Conservation (phyloP, 2,888 invertebrate species). For the Metalampra italica region DNA sequence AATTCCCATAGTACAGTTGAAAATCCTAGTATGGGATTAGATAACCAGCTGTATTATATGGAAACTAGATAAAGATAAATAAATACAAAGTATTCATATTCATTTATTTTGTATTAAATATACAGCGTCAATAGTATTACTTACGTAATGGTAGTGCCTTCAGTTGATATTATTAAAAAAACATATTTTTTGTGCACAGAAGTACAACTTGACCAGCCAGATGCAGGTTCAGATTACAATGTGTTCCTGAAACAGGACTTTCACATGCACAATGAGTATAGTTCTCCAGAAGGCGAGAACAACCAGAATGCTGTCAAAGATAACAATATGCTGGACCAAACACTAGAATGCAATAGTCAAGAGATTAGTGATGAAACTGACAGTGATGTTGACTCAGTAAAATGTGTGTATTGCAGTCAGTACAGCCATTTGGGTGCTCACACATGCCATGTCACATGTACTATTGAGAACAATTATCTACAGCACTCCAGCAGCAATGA, state of each 20-base stretch:
- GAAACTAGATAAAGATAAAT: too few species aligned
- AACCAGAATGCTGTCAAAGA: slow-evolving; percentile 55
- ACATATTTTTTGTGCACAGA: slow-evolving; percentile 28
- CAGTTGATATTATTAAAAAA: too few species aligned
- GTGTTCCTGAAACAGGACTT: slow-evolving; percentile 61
- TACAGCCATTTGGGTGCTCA: slow-evolving; percentile 59
- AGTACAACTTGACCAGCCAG: slow-evolving; percentile 46
- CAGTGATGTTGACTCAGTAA: slow-evolving; percentile 68
- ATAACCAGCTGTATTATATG: too few species aligned
- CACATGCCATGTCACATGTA: slow-evolving; percentile 61
- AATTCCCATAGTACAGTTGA: too few species aligned
- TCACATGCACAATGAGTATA: slow-evolving; percentile 54
- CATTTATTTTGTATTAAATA: too few species aligned
- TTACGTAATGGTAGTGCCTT: too few species aligned
- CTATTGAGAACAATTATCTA: slow-evolving; percentile 59
- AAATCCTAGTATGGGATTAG: too few species aligned
- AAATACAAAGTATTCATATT: too few species aligned
- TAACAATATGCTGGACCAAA: slow-evolving; percentile 22
- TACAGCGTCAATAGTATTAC: too few species aligned
- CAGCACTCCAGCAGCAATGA: slow-evolving; percentile 64
- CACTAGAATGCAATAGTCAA: slow-evolving; percentile 21
- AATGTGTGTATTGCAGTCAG: slow-evolving; percentile 66
- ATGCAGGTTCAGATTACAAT: slow-evolving; percentile 45
- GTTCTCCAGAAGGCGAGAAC: slow-evolving; percentile 56
- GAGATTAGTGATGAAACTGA: slow-evolving; percentile 71